These are phyloP conservation scores for Tragopan temminckii DNA, from an alignment of 2,797 vertebrate genomes.

Conservation along the genomic window DNA sequence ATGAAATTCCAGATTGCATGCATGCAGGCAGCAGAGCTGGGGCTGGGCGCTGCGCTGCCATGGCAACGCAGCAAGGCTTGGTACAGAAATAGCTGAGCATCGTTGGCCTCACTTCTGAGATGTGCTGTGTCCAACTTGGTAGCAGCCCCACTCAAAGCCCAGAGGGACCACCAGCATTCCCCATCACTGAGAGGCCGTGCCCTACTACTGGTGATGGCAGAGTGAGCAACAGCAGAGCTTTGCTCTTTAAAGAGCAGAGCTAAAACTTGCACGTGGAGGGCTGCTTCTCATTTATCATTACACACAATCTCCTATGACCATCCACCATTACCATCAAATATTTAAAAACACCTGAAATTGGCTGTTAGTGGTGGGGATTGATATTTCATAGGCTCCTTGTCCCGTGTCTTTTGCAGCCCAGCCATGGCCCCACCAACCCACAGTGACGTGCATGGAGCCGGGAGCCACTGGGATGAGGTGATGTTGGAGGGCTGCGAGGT, in stretches of 20 bases:
- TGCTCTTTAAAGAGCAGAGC: background rate
- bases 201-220: background rate
- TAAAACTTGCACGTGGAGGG: rapidly evolving
- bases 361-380: background rate
- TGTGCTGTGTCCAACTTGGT: background rate
- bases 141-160: background rate
- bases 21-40: background rate
- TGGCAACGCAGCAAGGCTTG: background rate
- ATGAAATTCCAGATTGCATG: background rate
- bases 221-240: background rate
- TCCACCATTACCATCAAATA: rapidly evolving
- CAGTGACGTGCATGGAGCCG: rapidly evolving
- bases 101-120: background rate
- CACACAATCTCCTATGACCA: background rate
- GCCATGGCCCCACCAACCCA: background rate
- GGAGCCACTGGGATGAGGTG: background rate
- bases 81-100: background rate
- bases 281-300: background rate
- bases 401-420: background rate
- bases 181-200: background rate
- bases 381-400: rapidly evolving
- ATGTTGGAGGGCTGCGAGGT: background rate
- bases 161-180: slow-evolving; percentile 11
- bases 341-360: background rate
- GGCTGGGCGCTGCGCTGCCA: background rate